phyloP scores from a whole-genome alignment of 2,888 invertebrate genomes.

The Ophonus ardosiacus region DNA sequence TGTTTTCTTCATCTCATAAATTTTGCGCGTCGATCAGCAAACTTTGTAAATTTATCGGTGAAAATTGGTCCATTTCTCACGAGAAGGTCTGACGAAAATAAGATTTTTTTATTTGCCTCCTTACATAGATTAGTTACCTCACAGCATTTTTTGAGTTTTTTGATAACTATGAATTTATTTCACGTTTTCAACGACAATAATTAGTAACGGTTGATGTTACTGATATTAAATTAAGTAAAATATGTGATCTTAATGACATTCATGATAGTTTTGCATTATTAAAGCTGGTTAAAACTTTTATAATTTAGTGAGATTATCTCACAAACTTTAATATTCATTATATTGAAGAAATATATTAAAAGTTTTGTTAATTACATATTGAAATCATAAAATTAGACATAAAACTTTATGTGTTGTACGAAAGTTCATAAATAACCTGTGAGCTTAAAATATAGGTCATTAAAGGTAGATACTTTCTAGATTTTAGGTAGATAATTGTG shows the following conservation, averaged over 20 bases:
- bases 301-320: constrained; percentile 35
- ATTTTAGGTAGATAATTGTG: background rate
- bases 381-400: background rate
- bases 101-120: background rate
- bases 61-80: constrained; percentile 37
- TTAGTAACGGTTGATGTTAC: too few species aligned
- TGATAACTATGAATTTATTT: too few species aligned
- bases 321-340: background rate
- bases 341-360: background rate
- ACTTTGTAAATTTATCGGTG: constrained; percentile 49
- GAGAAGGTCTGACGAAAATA: background rate
- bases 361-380: background rate
- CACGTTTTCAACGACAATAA: too few species aligned
- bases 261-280: constrained; percentile 3
- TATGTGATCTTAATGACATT: background rate
- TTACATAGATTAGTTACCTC: too few species aligned
- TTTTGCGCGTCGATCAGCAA: constrained; percentile 27
- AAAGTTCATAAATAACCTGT: background rate
- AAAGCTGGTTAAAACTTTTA: background rate
- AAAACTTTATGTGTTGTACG: too few species aligned
- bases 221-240: too few species aligned
- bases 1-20: constrained; percentile 45
- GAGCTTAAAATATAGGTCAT: background rate
- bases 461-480: background rate
- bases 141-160: too few species aligned